phyloP scores from a whole-genome alignment of 2,113 vertebrate species.

The Tauraco erythrolophus region DNA sequence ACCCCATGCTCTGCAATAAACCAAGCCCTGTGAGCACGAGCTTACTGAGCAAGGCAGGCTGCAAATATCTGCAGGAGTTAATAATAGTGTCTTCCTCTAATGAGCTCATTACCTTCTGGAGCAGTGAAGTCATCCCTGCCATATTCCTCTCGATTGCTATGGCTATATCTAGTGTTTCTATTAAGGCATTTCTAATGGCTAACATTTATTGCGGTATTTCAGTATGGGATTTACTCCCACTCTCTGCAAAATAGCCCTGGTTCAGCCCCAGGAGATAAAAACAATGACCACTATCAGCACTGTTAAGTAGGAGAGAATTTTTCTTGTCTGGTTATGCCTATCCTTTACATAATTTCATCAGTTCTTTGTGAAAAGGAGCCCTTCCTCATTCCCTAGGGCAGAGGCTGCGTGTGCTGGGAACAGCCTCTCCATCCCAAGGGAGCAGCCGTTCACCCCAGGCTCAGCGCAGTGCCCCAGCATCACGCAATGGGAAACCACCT shows the following conservation, averaged over 20 bases:
- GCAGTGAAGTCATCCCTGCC: slow-evolving; percentile 32
- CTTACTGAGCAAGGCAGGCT: not conserved
- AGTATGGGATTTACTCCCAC: slow-evolving; percentile 11
- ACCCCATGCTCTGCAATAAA: not conserved
- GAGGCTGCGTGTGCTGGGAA: not conserved
- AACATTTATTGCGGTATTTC: slow-evolving; percentile 35
- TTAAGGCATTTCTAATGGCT: slow-evolving; percentile 9
- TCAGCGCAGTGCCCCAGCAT: not conserved
- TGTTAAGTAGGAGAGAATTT: not conserved
- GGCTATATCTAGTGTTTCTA: slow-evolving; percentile 27
- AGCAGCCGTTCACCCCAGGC: not conserved
- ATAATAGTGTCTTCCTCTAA: slow-evolving; percentile 16
- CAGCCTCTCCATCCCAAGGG: not conserved
- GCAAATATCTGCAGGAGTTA: not conserved
- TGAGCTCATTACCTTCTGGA: slow-evolving; percentile 5
- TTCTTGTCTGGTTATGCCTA: not conserved
- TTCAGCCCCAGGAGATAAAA: slow-evolving; percentile 19
- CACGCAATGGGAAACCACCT: fast-evolving
- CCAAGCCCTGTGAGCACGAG: not conserved
- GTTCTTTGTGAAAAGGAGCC: not conserved
- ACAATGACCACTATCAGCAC: not conserved
- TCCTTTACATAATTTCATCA: not conserved
- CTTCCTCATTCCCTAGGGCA: not conserved
- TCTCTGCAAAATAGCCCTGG: not conserved
- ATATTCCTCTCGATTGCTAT: slow-evolving; percentile 14